Percentiles rank a stretch among this genome's conserved stretches.
phyloP scores from a whole-genome alignment of 2,888 invertebrate genomes.

The Phengaris alcon region DNA sequence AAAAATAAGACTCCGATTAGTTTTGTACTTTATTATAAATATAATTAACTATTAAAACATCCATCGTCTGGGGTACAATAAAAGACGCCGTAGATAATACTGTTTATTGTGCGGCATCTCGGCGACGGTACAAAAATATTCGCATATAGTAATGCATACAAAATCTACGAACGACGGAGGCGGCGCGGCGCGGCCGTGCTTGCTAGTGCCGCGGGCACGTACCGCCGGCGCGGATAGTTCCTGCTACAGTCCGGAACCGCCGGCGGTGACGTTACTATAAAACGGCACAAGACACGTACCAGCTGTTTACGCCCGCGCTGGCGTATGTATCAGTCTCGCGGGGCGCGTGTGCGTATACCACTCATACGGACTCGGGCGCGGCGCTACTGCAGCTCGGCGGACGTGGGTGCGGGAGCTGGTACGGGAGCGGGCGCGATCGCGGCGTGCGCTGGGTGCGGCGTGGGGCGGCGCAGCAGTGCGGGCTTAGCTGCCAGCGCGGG shows the following conservation, averaged over 20 bases:
- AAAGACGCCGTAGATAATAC: constrained; percentile 38
- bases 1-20: background rate
- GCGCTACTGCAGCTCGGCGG: constrained; percentile 34
- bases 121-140: constrained; percentile 33
- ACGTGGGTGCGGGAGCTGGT: constrained; percentile 35
- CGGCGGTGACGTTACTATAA: background rate
- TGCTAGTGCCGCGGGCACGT: background rate
- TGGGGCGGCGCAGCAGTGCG: constrained; percentile 81
- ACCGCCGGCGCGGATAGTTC: constrained; percentile 7
- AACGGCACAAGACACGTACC: background rate
- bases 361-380: constrained; percentile 29
- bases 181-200: constrained; percentile 10
- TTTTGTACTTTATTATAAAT: constrained; percentile 13
- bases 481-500: constrained; percentile 90
- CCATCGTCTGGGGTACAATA: constrained; percentile 23
- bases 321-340: constrained; percentile 13
- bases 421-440: constrained; percentile 37
- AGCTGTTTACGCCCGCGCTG: background rate
- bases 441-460: constrained; percentile 55
- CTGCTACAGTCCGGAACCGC: constrained; percentile 5
- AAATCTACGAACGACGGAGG: constrained; percentile 26
- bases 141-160: constrained; percentile 30
- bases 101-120: constrained; percentile 40
- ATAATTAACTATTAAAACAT: background rate
- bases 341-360: constrained; percentile 19